Evolutionary conservation across 2,797 vertebrate species (phyloP).

Genomic region (Phoxinus dragarum): DNA sequence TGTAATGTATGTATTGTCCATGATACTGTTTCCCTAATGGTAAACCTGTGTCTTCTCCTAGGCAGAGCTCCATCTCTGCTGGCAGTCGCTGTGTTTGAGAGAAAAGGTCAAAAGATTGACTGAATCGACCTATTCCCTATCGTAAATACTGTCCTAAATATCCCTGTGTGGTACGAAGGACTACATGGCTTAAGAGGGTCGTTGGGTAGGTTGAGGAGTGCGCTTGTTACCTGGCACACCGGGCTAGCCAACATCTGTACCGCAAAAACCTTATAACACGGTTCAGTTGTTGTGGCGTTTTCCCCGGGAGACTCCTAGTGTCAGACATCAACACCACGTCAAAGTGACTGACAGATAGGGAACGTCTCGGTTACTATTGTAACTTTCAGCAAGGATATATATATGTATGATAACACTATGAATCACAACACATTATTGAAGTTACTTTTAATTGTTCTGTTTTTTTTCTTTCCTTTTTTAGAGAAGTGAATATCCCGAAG

Average conservation of each 20-base stretch:
- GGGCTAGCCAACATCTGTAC: background rate
- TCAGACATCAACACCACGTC: background rate
- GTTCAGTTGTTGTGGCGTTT: background rate
- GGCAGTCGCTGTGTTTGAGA: background rate
- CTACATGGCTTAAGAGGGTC: too few species aligned
- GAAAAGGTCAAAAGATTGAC: background rate
- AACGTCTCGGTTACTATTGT: too few species aligned
- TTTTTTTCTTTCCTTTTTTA: slow-evolving; percentile 19
- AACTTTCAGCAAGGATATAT: too few species aligned
- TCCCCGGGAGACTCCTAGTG: background rate
- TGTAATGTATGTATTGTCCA: background rate
- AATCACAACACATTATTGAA: background rate
- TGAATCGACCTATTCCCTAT: background rate
- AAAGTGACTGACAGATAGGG: background rate
- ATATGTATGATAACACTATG: background rate
- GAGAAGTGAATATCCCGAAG: background rate
- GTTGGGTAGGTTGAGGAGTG: too few species aligned
- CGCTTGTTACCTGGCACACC: background rate
- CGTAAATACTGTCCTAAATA: too few species aligned
- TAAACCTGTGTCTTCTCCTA: background rate
- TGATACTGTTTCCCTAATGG: background rate
- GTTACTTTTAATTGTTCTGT: slow-evolving; percentile 10
- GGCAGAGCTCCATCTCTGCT: background rate
- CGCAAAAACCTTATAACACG: background rate
- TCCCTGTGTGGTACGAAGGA: too few species aligned